phyloP scores from a whole-genome alignment of 2,888 invertebrate species.

The Trissolcus brochymenae region DNA sequence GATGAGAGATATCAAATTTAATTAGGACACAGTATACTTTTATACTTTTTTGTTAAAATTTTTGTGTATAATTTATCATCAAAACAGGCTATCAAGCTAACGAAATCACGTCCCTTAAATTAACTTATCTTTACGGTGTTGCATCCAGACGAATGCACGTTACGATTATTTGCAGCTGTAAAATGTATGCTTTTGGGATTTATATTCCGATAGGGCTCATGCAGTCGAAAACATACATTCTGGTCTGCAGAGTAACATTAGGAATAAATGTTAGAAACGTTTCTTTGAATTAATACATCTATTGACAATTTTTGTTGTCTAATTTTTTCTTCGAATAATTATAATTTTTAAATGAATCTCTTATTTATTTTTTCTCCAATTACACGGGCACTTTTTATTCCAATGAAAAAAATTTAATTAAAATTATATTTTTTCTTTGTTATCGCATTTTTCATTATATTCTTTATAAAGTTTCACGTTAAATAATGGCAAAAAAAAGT shows the following conservation, averaged over 20 bases:
- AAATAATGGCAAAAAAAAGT: too few relatives aligned
- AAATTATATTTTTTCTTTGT: too few relatives aligned
- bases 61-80: not conserved
- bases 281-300: too few relatives aligned
- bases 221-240: slow-evolving; percentile 13
- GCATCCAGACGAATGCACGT: slow-evolving; percentile 32
- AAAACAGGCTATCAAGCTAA: slow-evolving; percentile 12
- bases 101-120: slow-evolving; percentile 31
- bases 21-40: not conserved
- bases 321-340: too few relatives aligned
- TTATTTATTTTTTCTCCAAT: too few relatives aligned
- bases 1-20: not conserved
- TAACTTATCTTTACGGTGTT: slow-evolving; percentile 35
- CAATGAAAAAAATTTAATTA: too few relatives aligned
- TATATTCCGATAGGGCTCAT: slow-evolving; percentile 20
- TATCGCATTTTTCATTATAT: too few relatives aligned
- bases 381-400: too few relatives aligned
- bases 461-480: too few relatives aligned
- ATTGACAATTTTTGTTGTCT: too few relatives aligned
- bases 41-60: not conserved
- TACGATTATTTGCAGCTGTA: slow-evolving; percentile 39
- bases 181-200: slow-evolving; percentile 26
- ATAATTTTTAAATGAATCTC: too few relatives aligned
- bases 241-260: not conserved
- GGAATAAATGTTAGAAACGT: not conserved